Conservation (phyloP, 2,797 vertebrate genomes). For the Hapalemur alaotrensis region DNA sequence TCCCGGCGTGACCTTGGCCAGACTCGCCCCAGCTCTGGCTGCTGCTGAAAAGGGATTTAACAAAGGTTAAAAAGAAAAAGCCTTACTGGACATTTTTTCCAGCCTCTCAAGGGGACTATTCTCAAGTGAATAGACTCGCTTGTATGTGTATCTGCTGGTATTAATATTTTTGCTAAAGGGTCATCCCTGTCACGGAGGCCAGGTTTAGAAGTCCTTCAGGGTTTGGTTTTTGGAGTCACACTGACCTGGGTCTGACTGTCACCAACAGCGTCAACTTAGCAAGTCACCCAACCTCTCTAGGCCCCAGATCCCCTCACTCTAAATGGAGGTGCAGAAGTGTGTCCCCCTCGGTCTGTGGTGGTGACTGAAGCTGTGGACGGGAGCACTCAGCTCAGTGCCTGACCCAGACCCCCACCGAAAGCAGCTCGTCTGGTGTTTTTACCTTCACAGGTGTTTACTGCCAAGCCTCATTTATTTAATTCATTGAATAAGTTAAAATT, state of each 20-base stretch:
- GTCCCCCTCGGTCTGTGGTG: rapidly evolving
- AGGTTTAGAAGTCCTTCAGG: background rate
- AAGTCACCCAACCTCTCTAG: background rate
- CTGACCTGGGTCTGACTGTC: background rate
- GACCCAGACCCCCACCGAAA: background rate
- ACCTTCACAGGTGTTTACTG: background rate
- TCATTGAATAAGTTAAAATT: background rate
- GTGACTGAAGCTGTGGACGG: background rate
- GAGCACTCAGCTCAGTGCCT: background rate
- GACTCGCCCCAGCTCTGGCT: background rate
- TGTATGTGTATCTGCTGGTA: rapidly evolving
- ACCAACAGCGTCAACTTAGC: rapidly evolving
- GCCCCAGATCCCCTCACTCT: background rate
- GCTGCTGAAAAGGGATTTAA: background rate
- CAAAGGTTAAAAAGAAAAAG: background rate
- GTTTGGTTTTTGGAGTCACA: background rate
- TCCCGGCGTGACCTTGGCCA: background rate
- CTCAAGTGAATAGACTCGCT: no score
- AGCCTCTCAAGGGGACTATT: background rate
- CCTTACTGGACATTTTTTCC: rapidly evolving
- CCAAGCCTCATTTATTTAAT: background rate
- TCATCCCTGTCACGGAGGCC: background rate
- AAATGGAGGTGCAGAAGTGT: background rate
- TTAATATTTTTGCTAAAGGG: background rate
- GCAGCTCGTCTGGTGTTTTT: background rate